Evolutionary conservation across 2,888 invertebrate genomes (phyloP).

Genomic region (Luperina testacea): DNA sequence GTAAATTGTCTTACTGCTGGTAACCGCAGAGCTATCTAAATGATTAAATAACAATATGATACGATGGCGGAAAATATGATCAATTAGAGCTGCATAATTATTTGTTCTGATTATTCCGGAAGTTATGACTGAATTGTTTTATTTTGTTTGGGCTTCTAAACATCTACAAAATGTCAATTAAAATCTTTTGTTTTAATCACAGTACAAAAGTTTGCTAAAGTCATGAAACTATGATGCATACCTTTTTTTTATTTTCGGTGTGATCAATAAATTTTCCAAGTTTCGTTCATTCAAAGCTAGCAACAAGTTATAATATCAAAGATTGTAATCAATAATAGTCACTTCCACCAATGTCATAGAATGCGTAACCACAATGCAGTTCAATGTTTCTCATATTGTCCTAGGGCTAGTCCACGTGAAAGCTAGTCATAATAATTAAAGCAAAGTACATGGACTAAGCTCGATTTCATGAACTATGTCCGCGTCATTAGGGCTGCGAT

Average conservation of each 20-base stretch:
- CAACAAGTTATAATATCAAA: constrained; percentile 13
- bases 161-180: not conserved
- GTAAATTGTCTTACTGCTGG: constrained; percentile 46
- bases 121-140: not conserved
- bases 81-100: constrained; percentile 25
- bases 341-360: constrained; percentile 13
- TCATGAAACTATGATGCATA: not conserved
- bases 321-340: constrained; percentile 11
- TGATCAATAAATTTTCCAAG: not conserved
- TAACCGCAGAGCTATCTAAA: constrained; percentile 54
- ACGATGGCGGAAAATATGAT: constrained; percentile 42
- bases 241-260: not conserved
- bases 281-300: constrained; percentile 1
- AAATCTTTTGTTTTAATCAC: not conserved
- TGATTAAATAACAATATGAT: constrained; percentile 66
- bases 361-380: constrained; percentile 9
- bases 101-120: constrained; percentile 29
- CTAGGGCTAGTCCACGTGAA: constrained; percentile 54
- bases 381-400: constrained; percentile 43
- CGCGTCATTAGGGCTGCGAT: constrained; percentile 83
- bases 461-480: constrained; percentile 83
- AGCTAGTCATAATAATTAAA: constrained; percentile 73
- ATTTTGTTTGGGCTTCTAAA: not conserved
- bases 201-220: not conserved
- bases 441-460: constrained; percentile 68